Conservation (phyloP, 2,888 invertebrate genomes). For the Folsomia candida region DNA sequence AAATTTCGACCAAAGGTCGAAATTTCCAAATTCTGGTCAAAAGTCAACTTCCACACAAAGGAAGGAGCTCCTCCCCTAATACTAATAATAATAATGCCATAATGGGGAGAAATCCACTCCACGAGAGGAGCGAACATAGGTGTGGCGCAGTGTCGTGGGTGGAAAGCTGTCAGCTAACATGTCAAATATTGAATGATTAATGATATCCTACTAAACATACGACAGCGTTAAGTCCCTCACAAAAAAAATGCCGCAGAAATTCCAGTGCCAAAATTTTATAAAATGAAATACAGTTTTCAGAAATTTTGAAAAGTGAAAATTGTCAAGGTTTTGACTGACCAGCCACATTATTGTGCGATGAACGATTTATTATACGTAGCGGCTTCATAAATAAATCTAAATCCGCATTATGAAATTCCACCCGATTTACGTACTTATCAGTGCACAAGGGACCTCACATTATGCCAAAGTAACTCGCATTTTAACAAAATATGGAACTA, state of each 20-base stretch:
- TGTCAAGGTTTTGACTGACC: not conserved
- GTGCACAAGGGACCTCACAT: not conserved
- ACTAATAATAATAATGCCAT: no score
- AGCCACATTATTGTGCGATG: no score
- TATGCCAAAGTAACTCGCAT: not conserved
- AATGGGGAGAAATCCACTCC: no score
- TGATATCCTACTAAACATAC: constrained; percentile 4
- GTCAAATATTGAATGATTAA: constrained; percentile 34
- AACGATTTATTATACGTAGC: no score
- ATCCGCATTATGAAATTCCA: no score
- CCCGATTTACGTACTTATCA: not conserved
- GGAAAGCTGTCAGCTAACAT: constrained; percentile 20
- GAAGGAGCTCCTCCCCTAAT: no score
- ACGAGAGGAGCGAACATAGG: no score
- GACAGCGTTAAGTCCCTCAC: not conserved
- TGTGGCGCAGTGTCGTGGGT: no score
- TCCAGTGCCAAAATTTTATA: not conserved
- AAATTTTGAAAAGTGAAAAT: not conserved
- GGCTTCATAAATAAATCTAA: no score
- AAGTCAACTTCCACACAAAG: no score
- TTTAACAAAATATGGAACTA: not conserved
- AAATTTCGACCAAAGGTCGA: no score
- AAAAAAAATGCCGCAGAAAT: not conserved
- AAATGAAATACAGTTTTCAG: not conserved
- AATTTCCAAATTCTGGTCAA: no score